Conservation (phyloP, 1,140 invertebrate species). For the Pygmarrhopalites habei region DNA sequence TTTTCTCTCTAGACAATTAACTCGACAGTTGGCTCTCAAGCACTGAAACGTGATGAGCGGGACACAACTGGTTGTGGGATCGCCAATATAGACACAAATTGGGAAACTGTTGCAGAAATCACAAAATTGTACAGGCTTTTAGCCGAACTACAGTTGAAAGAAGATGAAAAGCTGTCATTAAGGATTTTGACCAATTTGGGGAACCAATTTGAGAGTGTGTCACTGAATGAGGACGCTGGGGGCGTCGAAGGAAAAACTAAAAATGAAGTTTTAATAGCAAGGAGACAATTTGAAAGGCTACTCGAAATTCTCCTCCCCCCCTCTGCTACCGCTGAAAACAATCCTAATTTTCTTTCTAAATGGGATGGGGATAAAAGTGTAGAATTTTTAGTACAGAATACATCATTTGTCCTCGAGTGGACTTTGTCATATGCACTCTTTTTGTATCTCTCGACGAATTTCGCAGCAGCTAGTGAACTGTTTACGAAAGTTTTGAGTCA, state of each 20-base stretch:
- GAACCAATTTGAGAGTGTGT: constrained; percentile 24
- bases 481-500: constrained; percentile 21
- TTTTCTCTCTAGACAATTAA: too few relatives aligned
- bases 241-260: not conserved
- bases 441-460: constrained; percentile 22
- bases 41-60: not conserved
- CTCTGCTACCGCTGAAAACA: not conserved
- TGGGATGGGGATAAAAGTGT: constrained; percentile 32
- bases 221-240: not conserved
- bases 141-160: constrained; percentile 28
- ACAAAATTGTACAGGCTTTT: constrained; percentile 29
- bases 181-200: constrained; percentile 25
- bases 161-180: constrained; percentile 8
- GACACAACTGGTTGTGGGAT: too few relatives aligned
- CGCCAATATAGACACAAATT: constrained; percentile 15
- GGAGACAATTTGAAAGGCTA: constrained; percentile 27
- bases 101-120: constrained; percentile 20
- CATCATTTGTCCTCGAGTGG: constrained; percentile 35
- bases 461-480: constrained; percentile 13
- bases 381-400: constrained; percentile 27
- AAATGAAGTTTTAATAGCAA: constrained; percentile 30
- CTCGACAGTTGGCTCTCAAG: not conserved
- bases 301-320: not conserved
- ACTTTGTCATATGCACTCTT: constrained; percentile 26
- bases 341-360: not conserved